Evolutionary conservation across 2,888 invertebrate species (phyloP).

Genomic region (Chironomus tentans): DNA sequence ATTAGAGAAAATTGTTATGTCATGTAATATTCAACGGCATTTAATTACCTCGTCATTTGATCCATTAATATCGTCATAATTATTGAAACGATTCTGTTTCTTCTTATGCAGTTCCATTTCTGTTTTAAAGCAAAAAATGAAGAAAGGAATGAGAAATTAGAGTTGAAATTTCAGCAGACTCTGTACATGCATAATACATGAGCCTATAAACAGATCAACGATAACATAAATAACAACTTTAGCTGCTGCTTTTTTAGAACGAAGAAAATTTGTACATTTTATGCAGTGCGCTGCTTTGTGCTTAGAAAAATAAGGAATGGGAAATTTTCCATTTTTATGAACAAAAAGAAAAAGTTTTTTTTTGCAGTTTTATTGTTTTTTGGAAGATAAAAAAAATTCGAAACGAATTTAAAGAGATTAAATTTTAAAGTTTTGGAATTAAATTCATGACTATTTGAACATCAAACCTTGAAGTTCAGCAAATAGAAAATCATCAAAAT

Average conservation of each 20-base stretch:
- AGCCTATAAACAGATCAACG: constrained; percentile 27
- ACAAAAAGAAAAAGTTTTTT: no score
- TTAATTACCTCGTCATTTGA: constrained; percentile 25
- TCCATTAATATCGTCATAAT: constrained; percentile 21
- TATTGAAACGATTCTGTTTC: constrained; percentile 10
- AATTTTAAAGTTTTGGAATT: no score
- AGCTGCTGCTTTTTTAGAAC: background rate
- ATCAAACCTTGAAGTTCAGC: no score
- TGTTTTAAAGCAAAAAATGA: background rate
- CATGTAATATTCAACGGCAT: background rate
- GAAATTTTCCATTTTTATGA: no score
- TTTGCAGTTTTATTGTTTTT: no score
- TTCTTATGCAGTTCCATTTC: constrained; percentile 25
- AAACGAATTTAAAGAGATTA: no score
- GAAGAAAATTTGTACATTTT: background rate
- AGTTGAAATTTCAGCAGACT: background rate
- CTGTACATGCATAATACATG: constrained; percentile 10
- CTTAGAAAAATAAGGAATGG: background rate
- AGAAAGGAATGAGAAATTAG: no score
- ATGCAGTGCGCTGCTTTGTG: background rate
- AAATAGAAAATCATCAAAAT: no score
- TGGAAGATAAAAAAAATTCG: no score
- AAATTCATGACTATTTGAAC: no score
- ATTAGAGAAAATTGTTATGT: no score
- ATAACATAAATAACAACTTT: constrained; percentile 22